Percentiles rank a stretch among this genome's conserved stretches.
Evolutionary conservation across 2,888 invertebrate species (phyloP).

Genomic region (Eubasilissa splendida): DNA sequence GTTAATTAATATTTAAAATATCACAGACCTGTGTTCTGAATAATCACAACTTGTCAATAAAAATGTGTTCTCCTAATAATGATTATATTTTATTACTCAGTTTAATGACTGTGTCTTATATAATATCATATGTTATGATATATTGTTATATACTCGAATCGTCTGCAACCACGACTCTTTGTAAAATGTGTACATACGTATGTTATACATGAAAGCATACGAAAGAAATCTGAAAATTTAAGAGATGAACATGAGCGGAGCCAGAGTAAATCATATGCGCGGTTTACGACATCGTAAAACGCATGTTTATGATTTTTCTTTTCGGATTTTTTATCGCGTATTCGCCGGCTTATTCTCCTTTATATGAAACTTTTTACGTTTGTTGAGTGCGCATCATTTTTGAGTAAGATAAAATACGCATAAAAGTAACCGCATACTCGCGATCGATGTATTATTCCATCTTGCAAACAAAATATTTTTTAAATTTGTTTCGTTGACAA

Average conservation of each 20-base stretch:
- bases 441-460: background rate
- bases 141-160: too few relatives aligned
- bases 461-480: background rate
- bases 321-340: slow-evolving; percentile 49
- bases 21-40: too few relatives aligned
- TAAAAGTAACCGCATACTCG: slow-evolving; percentile 22
- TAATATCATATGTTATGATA: too few relatives aligned
- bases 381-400: slow-evolving; percentile 17
- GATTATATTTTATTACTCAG: too few relatives aligned
- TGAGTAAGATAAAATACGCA: slow-evolving; percentile 17
- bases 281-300: slow-evolving; percentile 50
- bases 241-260: slow-evolving; percentile 10
- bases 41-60: too few relatives aligned
- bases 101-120: too few relatives aligned
- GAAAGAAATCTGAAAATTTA: slow-evolving; percentile 21
- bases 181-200: too few relatives aligned
- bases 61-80: too few relatives aligned
- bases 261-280: slow-evolving; percentile 42
- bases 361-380: slow-evolving; percentile 21
- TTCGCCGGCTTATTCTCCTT: slow-evolving; percentile 33
- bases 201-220: background rate
- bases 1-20: too few relatives aligned
- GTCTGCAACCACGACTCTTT: too few relatives aligned
- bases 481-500: too few relatives aligned
- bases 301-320: slow-evolving; percentile 47